Base-by-base conservation (phyloP, 2,113 vertebrate genomes). In the Rhea americana region DNA sequence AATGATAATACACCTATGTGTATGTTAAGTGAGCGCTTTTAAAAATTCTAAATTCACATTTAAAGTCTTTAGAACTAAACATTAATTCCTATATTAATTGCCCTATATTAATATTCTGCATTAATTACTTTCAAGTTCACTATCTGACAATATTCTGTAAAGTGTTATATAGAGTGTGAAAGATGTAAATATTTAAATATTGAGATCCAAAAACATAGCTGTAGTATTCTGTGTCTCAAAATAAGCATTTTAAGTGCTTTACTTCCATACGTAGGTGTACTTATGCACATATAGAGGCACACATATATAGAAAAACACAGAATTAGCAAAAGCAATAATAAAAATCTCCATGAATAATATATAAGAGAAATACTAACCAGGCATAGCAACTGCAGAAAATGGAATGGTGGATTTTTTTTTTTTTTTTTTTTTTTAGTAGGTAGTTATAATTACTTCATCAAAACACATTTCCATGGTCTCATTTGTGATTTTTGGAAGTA, bases 291-390 rank as follows among this genome's bases (percentile, higher is more conserved):
- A 26, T 51, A n/a, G 18, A 15, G 20, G 19, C 18, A 2, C 35
- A 2, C 35, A 39, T 20, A 25, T 0, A 0, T 24, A 13, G 26
- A 28, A 51, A 81, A 68, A 56, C 5, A 65, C 2, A 51, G n/a
- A 62, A 48, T 1, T 24, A 55, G 13, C 25, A 53, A 68, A 13
- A 50, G 85, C 25, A 77, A 43, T 72, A 59, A 48, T 59, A 26
- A n/a, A 39, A 13, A 43, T 65, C 55, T 47, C 8, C 24, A 4
- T 6, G 5, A n/a, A 9, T 63, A 47, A 51, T 37, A 4, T 5
- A 7, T 61, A 30, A 82, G 74, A 89, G 15, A 66, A 74, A 43
- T 35, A 32, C 58, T 48, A 65, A 67, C 0, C 12, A 74, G 58
- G 22, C 45, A 47, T 17, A 63, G 9, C 10, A 75, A 13, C 6